Evolutionary conservation across 92 coral and sea anemone genomes (phyloP), one percentile per base, ranked within the genome.

Genomic region (Actinostola sp.): DNA sequence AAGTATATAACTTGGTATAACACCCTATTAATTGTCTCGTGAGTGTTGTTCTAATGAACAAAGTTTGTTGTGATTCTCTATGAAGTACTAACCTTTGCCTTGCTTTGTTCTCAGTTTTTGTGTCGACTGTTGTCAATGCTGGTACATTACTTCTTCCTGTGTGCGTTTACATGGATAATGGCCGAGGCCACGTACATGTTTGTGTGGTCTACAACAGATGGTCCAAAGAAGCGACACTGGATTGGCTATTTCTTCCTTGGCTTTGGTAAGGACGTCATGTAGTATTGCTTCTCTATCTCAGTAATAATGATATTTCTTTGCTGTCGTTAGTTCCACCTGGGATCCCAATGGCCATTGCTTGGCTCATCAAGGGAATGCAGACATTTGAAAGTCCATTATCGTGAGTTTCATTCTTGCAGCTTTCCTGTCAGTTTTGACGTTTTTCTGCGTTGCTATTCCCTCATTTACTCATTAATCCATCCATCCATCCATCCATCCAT

Each of bases 81-180:
- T 50, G 57, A 4, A 36, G n/a, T 11, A 36, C 42, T 36, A 36
- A 36, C 11, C 11, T 27, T 51, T 10, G 5, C 16, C 36, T 42
- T 51, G n/a, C n/a, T n/a, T n/a, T n/a, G 10, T 36, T 9, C 36
- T 2, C 54, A 90, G 96, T 46, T 11, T 0, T 71, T 90, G 63
- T 90, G 97, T 32, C 73, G 85, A 24, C 79, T 90, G 30, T 64
- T 79, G 27, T 90, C 97, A 1, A 68, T 90, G 51, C 57, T 90
- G 70, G 92, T 72, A 17, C 97, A 90, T 65, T 90, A 90, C 41
- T 90, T 90, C 89, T 90, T 58, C 85, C 61, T 90, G 64, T 87
- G 97, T 24, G 78, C 92, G n/a, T 80, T 90, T 53, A 78, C 97
- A 14, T 90, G 92, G 97, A 90, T 90, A 43, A 67, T 90, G 63